phyloP scores from a whole-genome alignment of 2,888 invertebrate genomes.

The Monoplex corrugatus region DNA sequence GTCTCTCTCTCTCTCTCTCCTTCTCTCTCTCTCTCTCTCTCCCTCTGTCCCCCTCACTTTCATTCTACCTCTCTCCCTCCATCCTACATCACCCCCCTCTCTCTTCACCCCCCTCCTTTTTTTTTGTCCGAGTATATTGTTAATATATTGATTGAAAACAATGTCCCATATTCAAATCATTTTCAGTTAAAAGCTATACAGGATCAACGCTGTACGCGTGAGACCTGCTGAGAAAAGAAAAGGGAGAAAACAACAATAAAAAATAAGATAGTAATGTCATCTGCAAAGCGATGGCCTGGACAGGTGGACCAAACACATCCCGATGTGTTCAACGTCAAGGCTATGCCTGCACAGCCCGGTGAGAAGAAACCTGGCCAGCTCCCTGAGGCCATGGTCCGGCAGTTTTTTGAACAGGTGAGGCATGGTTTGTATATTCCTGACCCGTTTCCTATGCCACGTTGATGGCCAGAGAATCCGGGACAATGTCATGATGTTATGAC shows the following conservation, averaged over 20 bases:
- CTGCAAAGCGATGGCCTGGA: not conserved
- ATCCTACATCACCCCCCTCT: not conserved
- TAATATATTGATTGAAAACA: not conserved
- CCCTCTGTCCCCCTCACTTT: not conserved
- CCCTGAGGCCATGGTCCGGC: constrained; percentile 25
- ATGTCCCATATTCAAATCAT: not conserved
- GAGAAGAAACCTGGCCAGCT: constrained; percentile 46
- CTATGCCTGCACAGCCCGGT: constrained; percentile 34
- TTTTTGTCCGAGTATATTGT: no score
- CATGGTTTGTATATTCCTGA: no score
- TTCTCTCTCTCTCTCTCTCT: not conserved
- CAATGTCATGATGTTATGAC: no score
- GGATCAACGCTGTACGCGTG: not conserved
- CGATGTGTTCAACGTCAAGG: constrained; percentile 35
- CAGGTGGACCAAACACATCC: constrained; percentile 25
- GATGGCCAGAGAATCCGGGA: no score
- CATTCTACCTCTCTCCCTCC: not conserved
- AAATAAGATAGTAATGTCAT: no score
- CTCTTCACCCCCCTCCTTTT: not conserved
- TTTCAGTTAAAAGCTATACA: not conserved
- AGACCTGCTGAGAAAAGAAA: not conserved
- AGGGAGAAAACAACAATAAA: not conserved
- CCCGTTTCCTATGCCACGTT: no score
- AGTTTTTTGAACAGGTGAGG: constrained; percentile 44
- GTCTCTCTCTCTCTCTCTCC: not conserved